A percentile compares a stretch with the other conserved stretches of the same genome.
Evolutionary conservation across 2,888 invertebrate genomes (phyloP).

Genomic region (Yponomeuta malinellus): DNA sequence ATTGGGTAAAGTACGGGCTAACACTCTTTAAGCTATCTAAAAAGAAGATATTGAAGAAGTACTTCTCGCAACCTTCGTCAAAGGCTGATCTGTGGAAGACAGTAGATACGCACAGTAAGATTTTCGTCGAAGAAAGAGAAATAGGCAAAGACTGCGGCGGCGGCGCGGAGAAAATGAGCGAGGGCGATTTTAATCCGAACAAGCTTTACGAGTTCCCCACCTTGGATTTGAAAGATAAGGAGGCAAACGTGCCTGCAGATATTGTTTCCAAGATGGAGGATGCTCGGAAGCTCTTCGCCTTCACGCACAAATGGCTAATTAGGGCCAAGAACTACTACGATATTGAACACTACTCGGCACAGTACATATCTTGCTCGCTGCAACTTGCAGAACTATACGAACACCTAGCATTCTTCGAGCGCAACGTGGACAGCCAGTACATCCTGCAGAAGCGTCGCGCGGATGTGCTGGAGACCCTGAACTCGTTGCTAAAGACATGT

Average conservation of each 20-base stretch:
- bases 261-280: slow-evolving; percentile 50
- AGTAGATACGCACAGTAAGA: slow-evolving; percentile 39
- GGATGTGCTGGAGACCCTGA: slow-evolving; percentile 75
- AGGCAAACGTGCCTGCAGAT: slow-evolving; percentile 46
- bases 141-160: slow-evolving; percentile 39
- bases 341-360: slow-evolving; percentile 73
- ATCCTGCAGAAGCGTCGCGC: slow-evolving; percentile 76
- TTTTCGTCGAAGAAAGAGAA: slow-evolving; percentile 45
- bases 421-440: slow-evolving; percentile 78
- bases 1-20: slow-evolving; percentile 78
- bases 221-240: slow-evolving; percentile 53
- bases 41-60: slow-evolving; percentile 56
- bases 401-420: slow-evolving; percentile 82
- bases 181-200: slow-evolving; percentile 44
- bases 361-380: slow-evolving; percentile 75
- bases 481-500: slow-evolving; percentile 67
- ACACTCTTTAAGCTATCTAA: slow-evolving; percentile 75
- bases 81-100: slow-evolving; percentile 56
- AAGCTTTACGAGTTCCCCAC: slow-evolving; percentile 50
- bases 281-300: slow-evolving; percentile 71
- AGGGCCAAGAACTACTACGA: slow-evolving; percentile 75
- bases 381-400: slow-evolving; percentile 80
- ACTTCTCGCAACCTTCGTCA: slow-evolving; percentile 49
- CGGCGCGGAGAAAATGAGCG: slow-evolving; percentile 48
- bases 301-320: slow-evolving; percentile 77